These are phyloP conservation scores for Clistopyga incitator DNA, from an alignment of 2,888 invertebrate species.

Conservation along the genomic window DNA sequence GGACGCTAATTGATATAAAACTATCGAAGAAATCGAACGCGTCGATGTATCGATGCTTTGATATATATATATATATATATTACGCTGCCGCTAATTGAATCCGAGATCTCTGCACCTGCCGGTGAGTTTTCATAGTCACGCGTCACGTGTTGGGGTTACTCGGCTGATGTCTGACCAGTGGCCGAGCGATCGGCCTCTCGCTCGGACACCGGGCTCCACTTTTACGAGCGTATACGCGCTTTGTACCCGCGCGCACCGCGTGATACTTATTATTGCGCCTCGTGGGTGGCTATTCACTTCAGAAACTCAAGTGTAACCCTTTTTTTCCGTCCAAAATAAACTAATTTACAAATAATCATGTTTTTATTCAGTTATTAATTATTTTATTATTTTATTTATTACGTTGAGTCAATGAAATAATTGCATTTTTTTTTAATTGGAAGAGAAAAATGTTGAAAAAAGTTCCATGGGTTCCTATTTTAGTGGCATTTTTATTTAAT, in stretches of 20 bases:
- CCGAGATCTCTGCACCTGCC: background rate
- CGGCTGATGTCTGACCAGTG: background rate
- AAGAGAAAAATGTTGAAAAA: no score
- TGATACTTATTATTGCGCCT: slow-evolving; percentile 36
- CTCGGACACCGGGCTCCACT: slow-evolving; percentile 6
- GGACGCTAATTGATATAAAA: slow-evolving; percentile 38
- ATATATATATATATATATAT: background rate
- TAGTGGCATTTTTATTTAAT: no score
- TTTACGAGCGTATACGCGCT: background rate
- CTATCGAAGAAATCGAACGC: slow-evolving; percentile 59
- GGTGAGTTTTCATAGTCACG: background rate
- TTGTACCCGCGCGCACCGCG: slow-evolving; percentile 15
- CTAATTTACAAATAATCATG: no score
- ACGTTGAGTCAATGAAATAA: no score
- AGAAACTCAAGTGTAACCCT: background rate
- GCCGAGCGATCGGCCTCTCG: background rate
- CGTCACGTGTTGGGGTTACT: background rate
- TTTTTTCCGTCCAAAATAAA: background rate
- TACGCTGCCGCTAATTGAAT: background rate
- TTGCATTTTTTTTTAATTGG: no score
- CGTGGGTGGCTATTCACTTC: slow-evolving; percentile 12
- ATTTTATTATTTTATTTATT: no score
- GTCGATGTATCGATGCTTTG: background rate
- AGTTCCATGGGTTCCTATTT: no score
- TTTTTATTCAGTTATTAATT: no score